Conservation (phyloP, 2,888 invertebrate species). For the Drosophila affinis region DNA sequence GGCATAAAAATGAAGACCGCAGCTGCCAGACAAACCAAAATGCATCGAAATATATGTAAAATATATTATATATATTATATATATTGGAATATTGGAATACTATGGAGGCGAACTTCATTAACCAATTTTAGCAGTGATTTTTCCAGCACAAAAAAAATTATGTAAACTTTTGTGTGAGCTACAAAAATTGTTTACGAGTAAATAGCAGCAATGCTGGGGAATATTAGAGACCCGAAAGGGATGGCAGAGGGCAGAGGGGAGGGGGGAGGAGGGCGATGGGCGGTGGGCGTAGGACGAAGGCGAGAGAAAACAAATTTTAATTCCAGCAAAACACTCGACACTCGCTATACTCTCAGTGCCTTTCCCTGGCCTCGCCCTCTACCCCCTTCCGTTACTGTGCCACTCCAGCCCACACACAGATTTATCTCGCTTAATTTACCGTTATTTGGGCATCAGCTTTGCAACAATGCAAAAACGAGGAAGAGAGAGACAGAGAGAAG, state of each 20-base stretch:
- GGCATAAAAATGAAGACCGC: slow-evolving; percentile 53
- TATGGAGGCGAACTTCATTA: slow-evolving; percentile 63
- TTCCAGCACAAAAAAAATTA: slow-evolving; percentile 55
- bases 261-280: slow-evolving; percentile 1
- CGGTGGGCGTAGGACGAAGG: slow-evolving; percentile 13
- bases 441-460: slow-evolving; percentile 79
- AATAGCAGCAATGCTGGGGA: slow-evolving; percentile 46
- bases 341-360: slow-evolving; percentile 35
- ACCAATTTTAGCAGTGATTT: too few relatives aligned
- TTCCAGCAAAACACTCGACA: slow-evolving; percentile 62
- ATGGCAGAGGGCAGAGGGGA: not conserved
- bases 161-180: slow-evolving; percentile 64
- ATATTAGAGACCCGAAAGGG: slow-evolving; percentile 19
- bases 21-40: slow-evolving; percentile 64
- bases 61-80: too few relatives aligned
- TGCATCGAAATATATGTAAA: slow-evolving; percentile 73
- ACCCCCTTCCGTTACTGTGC: not conserved
- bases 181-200: slow-evolving; percentile 77
- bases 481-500: not conserved
- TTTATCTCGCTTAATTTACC: slow-evolving; percentile 78
- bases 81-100: not conserved
- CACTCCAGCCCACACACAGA: slow-evolving; percentile 61
- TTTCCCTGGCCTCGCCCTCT: slow-evolving; percentile 2
- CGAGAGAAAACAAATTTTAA: slow-evolving; percentile 65
- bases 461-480: slow-evolving; percentile 59